These are phyloP conservation scores for Marmota flaviventris DNA, from an alignment of 2,113 vertebrate species.

Conservation along the genomic window DNA sequence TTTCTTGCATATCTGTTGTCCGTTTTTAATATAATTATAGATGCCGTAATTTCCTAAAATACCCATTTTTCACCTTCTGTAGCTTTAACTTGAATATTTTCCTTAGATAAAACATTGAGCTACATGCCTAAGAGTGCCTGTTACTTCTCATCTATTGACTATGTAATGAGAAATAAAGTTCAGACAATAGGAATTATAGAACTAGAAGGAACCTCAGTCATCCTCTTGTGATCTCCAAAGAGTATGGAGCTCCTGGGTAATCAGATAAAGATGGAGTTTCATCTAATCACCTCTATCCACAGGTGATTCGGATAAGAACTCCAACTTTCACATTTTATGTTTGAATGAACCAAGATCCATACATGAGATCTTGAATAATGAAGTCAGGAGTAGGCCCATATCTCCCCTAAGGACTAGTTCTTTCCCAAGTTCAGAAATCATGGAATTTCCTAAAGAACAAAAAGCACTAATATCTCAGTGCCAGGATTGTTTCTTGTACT, in stretches of 20 bases:
- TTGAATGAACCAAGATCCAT: neutral
- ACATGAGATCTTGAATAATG: neutral
- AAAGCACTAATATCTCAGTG: neutral
- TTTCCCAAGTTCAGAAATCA: neutral
- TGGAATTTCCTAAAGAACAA: neutral
- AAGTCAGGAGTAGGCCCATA: neutral
- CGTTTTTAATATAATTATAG: slow-evolving; percentile 46
- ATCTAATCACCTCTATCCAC: no score
- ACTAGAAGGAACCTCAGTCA: neutral
- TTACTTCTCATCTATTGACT: neutral
- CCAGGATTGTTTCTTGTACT: neutral
- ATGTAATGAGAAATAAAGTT: neutral
- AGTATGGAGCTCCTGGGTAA: neutral
- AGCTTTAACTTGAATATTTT: slow-evolving; percentile 26
- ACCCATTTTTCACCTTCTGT: neutral
- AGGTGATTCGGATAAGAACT: neutral
- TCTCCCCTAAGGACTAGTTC: neutral
- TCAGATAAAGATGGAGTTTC: neutral
- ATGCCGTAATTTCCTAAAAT: neutral
- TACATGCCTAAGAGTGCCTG: neutral
- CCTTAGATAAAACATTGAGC: neutral
- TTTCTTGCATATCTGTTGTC: slow-evolving; percentile 51
- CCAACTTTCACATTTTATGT: neutral
- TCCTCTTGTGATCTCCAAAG: neutral
- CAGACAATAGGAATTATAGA: neutral